Conservation (phyloP, 2,888 invertebrate species). For the Ellobium chinense region DNA sequence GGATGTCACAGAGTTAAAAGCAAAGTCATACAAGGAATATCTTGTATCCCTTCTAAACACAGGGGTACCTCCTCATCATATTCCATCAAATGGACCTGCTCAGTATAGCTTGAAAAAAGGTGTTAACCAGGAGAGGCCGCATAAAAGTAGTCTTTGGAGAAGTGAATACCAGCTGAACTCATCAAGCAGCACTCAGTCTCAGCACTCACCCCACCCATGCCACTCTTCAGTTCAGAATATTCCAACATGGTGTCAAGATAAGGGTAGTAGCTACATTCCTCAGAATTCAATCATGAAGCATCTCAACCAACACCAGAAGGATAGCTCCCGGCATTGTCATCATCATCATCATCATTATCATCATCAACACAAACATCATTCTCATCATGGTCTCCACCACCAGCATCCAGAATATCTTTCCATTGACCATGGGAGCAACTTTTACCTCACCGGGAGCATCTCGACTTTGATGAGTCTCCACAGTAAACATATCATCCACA, state of each 20-base stretch:
- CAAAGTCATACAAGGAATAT: not conserved
- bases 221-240: constrained; percentile 7
- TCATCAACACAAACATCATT: constrained; percentile 3
- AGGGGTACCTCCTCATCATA: not conserved
- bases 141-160: not conserved
- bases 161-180: constrained; percentile 7
- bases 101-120: not conserved
- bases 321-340: not conserved
- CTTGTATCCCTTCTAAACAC: not conserved
- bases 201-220: not conserved
- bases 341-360: not conserved
- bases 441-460: constrained; percentile 34
- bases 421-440: constrained; percentile 14
- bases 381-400: not conserved
- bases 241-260: constrained; percentile 12
- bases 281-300: not conserved
- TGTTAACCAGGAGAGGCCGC: not conserved
- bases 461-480: constrained; percentile 23
- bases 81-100: not conserved
- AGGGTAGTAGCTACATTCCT: not conserved
- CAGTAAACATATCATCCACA: not conserved
- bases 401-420: not conserved
- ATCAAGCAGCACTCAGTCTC: not conserved
- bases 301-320: not conserved
- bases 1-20: not conserved